These are phyloP conservation scores for Cheilosia pagana DNA, from an alignment of 2,888 invertebrate species.

Conservation along the genomic window DNA sequence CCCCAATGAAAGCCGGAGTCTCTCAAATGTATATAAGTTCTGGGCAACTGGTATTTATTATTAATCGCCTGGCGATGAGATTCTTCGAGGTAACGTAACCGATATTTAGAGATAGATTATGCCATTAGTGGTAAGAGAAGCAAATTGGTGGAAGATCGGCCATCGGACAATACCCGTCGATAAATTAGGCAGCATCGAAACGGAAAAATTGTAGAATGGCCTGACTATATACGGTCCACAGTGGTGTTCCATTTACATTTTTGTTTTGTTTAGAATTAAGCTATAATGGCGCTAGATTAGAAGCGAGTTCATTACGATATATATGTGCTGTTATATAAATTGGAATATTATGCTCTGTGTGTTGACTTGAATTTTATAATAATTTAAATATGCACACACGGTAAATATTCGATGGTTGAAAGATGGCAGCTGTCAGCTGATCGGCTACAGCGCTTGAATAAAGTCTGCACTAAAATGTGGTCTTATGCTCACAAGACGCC, in stretches of 20 bases:
- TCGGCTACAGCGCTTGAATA: too few species aligned
- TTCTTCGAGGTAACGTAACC: conserved; percentile 19
- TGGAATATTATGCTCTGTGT: conserved; percentile 50
- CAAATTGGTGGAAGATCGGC: conserved; percentile 56
- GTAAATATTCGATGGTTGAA: too few species aligned
- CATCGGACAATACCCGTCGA: conserved; percentile 51
- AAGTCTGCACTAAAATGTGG: too few species aligned
- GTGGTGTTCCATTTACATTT: conserved; percentile 39
- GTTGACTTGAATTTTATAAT: conserved; percentile 34
- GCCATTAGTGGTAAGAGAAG: conserved; percentile 65
- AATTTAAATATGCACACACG: conserved; percentile 3
- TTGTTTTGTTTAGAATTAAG: conserved; percentile 48
- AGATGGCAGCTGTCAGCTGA: too few species aligned
- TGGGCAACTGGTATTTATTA: conserved; percentile 63
- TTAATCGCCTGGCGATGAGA: conserved; percentile 55
- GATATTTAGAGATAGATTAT: conserved; percentile 58
- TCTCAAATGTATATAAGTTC: conserved; percentile 29
- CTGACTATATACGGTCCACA: too few species aligned
- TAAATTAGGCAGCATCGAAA: conserved; percentile 54
- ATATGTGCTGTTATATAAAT: conserved; percentile 55
- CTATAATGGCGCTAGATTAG: conserved; percentile 20
- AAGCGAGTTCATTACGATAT: conserved; percentile 35
- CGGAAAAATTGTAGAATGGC: not conserved
- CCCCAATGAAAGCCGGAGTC: conserved; percentile 15
- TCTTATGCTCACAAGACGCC: too few species aligned